phyloP scores from a whole-genome alignment of 1,140 invertebrate genomes.

The Drosophila santomea region DNA sequence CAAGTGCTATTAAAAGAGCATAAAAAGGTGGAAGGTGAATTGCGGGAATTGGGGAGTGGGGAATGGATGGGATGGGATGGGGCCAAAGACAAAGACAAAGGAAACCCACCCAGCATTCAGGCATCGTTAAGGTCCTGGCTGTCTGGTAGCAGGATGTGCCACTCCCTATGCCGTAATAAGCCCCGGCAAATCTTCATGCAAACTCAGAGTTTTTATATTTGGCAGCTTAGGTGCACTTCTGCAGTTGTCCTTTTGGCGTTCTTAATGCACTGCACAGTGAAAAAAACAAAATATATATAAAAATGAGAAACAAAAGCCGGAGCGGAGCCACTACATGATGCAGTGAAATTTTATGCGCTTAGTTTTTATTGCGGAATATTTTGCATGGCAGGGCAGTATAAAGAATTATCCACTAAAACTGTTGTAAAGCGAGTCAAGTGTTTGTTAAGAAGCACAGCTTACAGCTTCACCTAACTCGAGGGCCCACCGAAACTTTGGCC shows the following conservation, averaged over 20 bases:
- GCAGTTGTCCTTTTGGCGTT: slow-evolving; percentile 63
- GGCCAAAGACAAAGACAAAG: not conserved
- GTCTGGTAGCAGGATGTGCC: slow-evolving; percentile 10
- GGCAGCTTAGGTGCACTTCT: slow-evolving; percentile 75
- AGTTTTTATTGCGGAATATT: slow-evolving; percentile 62
- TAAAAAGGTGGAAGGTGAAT: slow-evolving; percentile 72
- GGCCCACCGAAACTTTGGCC: not conserved
- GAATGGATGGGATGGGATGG: slow-evolving; percentile 3
- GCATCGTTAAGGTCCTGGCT: slow-evolving; percentile 61
- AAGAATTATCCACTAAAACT: slow-evolving; percentile 62
- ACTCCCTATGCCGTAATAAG: slow-evolving; percentile 50
- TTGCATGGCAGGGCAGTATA: slow-evolving; percentile 46
- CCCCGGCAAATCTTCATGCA: slow-evolving; percentile 47
- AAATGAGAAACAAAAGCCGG: slow-evolving; percentile 26
- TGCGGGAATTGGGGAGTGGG: slow-evolving; percentile 28
- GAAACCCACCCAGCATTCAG: slow-evolving; percentile 28
- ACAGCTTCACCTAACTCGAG: slow-evolving; percentile 3
- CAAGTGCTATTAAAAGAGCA: slow-evolving; percentile 81
- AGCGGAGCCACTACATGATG: slow-evolving; percentile 43
- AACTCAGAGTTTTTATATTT: slow-evolving; percentile 56
- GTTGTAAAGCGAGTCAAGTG: slow-evolving; percentile 47
- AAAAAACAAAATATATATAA: slow-evolving; percentile 27
- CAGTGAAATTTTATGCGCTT: slow-evolving; percentile 72
- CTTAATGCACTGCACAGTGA: slow-evolving; percentile 52
- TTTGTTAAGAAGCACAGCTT: slow-evolving; percentile 30